phyloP scores from a whole-genome alignment of 2,113 vertebrate species.

The Macroglossus sobrinus region DNA sequence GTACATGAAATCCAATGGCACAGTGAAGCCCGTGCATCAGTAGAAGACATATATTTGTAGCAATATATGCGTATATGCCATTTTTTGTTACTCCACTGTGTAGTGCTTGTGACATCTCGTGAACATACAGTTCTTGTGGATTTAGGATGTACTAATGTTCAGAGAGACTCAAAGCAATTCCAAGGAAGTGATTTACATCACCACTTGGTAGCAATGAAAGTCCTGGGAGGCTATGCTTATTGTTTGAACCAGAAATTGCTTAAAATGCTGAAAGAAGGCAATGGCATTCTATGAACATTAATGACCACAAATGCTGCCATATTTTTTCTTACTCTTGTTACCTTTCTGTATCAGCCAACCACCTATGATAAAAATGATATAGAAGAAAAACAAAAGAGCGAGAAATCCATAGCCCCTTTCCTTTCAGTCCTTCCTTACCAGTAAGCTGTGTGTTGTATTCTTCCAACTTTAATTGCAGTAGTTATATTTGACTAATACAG shows the following conservation, averaged over 20 bases:
- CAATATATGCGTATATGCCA: neutral
- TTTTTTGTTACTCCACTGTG: neutral
- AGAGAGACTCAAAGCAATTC: neutral
- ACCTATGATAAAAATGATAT: neutral
- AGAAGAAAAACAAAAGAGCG: neutral
- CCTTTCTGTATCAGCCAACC: neutral
- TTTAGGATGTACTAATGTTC: neutral
- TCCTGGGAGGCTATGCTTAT: neutral
- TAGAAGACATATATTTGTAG: neutral
- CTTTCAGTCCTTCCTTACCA: neutral
- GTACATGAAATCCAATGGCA: neutral
- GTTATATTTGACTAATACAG: neutral
- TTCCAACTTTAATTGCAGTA: too few relatives aligned
- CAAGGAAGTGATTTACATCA: neutral
- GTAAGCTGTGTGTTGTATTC: neutral
- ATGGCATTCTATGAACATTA: neutral
- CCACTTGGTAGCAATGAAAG: neutral
- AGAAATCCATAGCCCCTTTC: neutral
- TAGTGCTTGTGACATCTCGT: neutral
- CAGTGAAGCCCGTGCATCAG: too few relatives aligned
- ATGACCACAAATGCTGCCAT: neutral
- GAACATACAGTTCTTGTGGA: neutral
- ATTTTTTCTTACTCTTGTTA: neutral
- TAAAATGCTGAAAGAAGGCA: neutral
- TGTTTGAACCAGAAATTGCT: neutral